phyloP scores from a whole-genome alignment of 2,888 invertebrate genomes.

The Pollenia griseotomentosa region DNA sequence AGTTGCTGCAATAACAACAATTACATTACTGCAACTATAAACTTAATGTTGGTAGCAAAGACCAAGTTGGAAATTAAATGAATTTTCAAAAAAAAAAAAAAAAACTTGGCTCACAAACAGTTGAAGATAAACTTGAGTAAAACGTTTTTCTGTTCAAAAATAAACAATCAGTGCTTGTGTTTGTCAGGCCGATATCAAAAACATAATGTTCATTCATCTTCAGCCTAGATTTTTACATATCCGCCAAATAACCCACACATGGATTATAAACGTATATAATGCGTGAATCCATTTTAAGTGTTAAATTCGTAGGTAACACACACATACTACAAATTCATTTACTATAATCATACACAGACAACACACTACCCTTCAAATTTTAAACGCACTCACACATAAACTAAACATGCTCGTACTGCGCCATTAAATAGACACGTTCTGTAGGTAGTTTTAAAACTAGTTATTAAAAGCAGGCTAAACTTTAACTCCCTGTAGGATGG shows the following conservation, averaged over 20 bases:
- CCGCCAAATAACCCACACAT: background rate
- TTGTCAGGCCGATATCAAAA: background rate
- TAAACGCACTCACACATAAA: too few species aligned
- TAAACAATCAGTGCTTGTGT: background rate
- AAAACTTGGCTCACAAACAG: too few species aligned
- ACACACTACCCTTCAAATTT: too few species aligned
- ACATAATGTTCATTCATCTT: background rate
- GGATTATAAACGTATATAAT: background rate
- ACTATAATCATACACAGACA: too few species aligned
- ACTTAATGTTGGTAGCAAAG: background rate
- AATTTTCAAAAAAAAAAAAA: constrained; percentile 7
- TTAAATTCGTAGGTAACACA: background rate
- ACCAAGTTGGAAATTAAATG: constrained; percentile 35
- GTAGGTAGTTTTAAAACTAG: too few species aligned
- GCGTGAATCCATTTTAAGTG: background rate
- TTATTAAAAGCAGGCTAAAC: too few species aligned
- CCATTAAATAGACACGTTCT: too few species aligned
- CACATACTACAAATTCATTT: background rate
- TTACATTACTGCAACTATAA: constrained; percentile 6
- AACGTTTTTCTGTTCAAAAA: background rate
- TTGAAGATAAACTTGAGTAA: background rate
- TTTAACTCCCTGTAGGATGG: too few species aligned
- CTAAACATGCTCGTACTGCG: too few species aligned
- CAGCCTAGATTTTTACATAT: background rate
- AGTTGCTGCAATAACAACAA: constrained; percentile 7